Percentiles rank a stretch among this genome's conserved stretches.
These are phyloP conservation scores for Percopsis omiscomaycus DNA, from an alignment of 2,797 vertebrate species.

Conservation along the genomic window DNA sequence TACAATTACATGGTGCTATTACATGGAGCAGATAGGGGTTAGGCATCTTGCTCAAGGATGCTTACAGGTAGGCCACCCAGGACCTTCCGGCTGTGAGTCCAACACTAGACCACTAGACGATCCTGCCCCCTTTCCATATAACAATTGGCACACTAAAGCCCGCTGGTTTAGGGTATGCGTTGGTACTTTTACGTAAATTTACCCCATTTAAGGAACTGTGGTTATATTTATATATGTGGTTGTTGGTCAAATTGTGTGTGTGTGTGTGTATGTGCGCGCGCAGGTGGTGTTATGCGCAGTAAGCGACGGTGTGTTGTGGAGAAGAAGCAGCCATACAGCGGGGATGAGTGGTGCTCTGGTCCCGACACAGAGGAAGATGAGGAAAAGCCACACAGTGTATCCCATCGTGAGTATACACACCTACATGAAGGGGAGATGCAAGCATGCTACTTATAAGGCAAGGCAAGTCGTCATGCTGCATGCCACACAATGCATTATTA, in stretches of 20 bases:
- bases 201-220: not conserved
- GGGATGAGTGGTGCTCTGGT: constrained; percentile 98
- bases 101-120: too few species aligned
- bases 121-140: too few species aligned
- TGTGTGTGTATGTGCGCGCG: constrained; percentile 47
- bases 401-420: constrained; percentile 84
- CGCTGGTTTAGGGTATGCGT: constrained; percentile 5
- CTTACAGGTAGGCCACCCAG: too few species aligned
- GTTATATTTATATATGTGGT: not conserved
- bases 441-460: too few species aligned
- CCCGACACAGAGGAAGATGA: constrained; percentile 94
- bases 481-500: not conserved
- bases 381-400: constrained; percentile 85
- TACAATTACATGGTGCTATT: too few species aligned
- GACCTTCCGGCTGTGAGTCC: too few species aligned
- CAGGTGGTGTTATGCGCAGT: constrained; percentile 88
- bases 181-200: constrained; percentile 2
- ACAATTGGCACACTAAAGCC: too few species aligned
- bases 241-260: constrained; percentile 2
- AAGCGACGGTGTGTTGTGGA: constrained; percentile 96
- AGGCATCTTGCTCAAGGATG: too few species aligned
- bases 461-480: not conserved
- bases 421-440: not conserved
- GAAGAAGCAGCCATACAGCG: constrained; percentile 96
- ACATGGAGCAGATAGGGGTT: too few species aligned